Evolutionary conservation across 2,888 invertebrate species (phyloP).

Genomic region (Exocentrus adspersus): DNA sequence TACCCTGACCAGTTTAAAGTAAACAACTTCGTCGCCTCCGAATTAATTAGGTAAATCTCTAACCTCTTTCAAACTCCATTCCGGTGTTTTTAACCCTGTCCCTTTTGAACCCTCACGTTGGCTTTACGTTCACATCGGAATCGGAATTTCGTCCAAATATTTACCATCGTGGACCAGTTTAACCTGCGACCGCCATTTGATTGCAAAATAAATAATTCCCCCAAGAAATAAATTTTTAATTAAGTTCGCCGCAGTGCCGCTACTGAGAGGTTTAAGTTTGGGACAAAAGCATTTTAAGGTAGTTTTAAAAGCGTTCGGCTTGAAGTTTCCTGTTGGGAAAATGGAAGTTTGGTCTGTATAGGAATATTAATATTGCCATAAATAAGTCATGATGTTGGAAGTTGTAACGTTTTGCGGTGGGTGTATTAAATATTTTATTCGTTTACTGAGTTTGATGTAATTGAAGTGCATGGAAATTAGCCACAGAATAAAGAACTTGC

Average conservation of each 20-base stretch:
- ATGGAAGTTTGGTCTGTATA: neutral
- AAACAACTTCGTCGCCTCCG: neutral
- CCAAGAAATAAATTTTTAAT: slow-evolving; percentile 5
- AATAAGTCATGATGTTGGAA: neutral
- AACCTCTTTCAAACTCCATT: no score
- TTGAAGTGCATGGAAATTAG: no score
- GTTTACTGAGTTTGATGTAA: no score
- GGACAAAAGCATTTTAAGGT: neutral
- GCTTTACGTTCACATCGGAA: neutral
- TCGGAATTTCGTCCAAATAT: slow-evolving; percentile 12
- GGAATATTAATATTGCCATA: neutral
- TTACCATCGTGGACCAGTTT: slow-evolving; percentile 4
- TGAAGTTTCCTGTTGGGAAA: neutral
- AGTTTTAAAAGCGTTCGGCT: neutral
- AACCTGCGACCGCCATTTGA: neutral
- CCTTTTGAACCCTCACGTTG: neutral
- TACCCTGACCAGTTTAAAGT: neutral
- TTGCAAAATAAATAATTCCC: slow-evolving; percentile 10
- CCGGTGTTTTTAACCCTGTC: neutral
- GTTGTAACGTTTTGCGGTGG: neutral
- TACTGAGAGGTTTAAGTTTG: neutral
- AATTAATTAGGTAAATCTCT: slow-evolving; percentile 18
- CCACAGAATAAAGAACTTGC: no score
- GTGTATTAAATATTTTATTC: neutral
- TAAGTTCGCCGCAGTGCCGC: neutral